Conservation (phyloP, 30 jellyfish, hydroid and myxozoan genomes). For the Aurelia coerulea region DNA sequence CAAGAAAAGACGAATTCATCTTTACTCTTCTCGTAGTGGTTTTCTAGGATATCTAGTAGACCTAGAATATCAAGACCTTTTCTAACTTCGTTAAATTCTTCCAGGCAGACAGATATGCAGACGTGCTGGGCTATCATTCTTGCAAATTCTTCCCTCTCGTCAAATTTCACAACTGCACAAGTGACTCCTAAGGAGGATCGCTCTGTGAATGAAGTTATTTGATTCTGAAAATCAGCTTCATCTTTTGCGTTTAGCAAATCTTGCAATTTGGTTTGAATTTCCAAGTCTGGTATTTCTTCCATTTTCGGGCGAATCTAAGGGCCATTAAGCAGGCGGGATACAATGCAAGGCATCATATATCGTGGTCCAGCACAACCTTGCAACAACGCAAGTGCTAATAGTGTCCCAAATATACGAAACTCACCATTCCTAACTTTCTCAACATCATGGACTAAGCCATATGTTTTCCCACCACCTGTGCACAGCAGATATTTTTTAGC, state of each 20-base stretch:
- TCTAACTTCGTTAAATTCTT: slow-evolving; percentile 28
- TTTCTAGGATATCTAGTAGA: not conserved
- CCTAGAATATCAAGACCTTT: slow-evolving; percentile 32
- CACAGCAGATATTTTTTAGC: too few relatives aligned
- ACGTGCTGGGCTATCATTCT: slow-evolving; percentile 11
- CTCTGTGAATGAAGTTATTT: not conserved
- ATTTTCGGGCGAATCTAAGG: not conserved
- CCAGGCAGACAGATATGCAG: slow-evolving; percentile 40
- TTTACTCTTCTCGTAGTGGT: slow-evolving; percentile 25
- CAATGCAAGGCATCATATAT: slow-evolving; percentile 41
- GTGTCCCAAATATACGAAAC: slow-evolving; percentile 17
- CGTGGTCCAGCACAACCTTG: slow-evolving; percentile 60
- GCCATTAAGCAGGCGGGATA: slow-evolving; percentile 30
- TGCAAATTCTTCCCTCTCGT: slow-evolving; percentile 13
- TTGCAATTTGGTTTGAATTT: slow-evolving; percentile 18
- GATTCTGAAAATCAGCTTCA: slow-evolving; percentile 17
- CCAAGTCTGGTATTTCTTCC: slow-evolving; percentile 33
- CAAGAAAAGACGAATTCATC: slow-evolving; percentile 15
- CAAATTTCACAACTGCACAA: not conserved
- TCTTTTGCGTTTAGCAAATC: slow-evolving; percentile 26
- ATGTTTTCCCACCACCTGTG: too few relatives aligned
- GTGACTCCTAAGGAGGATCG: slow-evolving; percentile 2
- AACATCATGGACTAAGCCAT: slow-evolving; percentile 6
- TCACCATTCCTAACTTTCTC: slow-evolving; percentile 18
- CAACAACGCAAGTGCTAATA: slow-evolving; percentile 26